A percentile compares a stretch with the other conserved stretches of the same genome.
Conservation (phyloP, 2,113 vertebrate species). For the Peromyscus californicus region DNA sequence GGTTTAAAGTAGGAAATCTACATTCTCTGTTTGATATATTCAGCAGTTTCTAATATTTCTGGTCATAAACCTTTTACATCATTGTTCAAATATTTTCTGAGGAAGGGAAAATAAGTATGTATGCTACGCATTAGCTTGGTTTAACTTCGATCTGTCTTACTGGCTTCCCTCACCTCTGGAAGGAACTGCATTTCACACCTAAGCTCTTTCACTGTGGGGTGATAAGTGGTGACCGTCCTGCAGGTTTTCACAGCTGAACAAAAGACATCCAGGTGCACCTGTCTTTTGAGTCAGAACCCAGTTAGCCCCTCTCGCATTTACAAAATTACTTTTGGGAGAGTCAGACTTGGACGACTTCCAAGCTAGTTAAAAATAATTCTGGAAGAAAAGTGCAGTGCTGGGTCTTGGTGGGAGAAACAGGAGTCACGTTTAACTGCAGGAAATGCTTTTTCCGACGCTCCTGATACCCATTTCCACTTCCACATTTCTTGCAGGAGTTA, state of each 20-base stretch:
- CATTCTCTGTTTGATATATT: background rate
- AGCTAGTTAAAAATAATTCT: constrained; percentile 80
- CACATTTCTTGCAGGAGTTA: constrained; percentile 66
- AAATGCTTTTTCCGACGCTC: constrained; percentile 54
- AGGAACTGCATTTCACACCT: constrained; percentile 17
- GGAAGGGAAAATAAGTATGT: background rate
- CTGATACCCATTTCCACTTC: constrained; percentile 62
- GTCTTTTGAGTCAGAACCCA: constrained; percentile 66
- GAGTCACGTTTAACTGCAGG: background rate
- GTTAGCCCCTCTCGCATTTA: constrained; percentile 66
- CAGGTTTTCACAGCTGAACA: constrained; percentile 32
- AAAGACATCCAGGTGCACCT: constrained; percentile 54
- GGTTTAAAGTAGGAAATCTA: background rate
- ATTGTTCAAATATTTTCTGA: constrained; percentile 4
- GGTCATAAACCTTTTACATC: constrained; percentile 14
- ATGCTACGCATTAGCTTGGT: background rate
- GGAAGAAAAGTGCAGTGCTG: constrained; percentile 64
- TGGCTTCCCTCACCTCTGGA: constrained; percentile 55
- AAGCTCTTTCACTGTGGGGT: constrained; percentile 35
- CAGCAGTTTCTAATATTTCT: background rate
- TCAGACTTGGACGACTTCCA: constrained; percentile 75
- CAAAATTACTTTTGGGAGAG: constrained; percentile 71
- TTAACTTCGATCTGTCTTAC: constrained; percentile 56
- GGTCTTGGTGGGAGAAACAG: background rate
- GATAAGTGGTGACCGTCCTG: constrained; percentile 47